These are phyloP conservation scores for Enhydra lutris DNA, from an alignment of 2,113 vertebrate genomes.

Conservation along the genomic window DNA sequence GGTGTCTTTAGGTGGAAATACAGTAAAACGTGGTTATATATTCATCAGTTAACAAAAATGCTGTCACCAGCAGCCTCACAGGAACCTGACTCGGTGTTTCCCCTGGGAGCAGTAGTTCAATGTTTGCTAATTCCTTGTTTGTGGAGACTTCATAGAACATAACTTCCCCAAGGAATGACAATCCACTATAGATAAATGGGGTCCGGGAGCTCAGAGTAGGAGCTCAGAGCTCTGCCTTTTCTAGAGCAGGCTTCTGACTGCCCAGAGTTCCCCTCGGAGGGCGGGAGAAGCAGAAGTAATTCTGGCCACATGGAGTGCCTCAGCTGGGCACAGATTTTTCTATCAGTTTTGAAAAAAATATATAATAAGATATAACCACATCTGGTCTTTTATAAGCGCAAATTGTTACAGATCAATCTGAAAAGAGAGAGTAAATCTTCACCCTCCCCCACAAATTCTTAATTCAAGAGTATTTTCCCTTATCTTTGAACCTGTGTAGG, in stretches of 20 bases:
- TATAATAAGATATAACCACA: not conserved
- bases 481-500: not conserved
- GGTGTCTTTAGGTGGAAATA: not conserved
- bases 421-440: not conserved
- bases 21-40: not conserved
- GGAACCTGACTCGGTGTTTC: not conserved
- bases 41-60: not conserved
- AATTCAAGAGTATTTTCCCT: not conserved
- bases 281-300: not conserved
- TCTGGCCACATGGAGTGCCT: not conserved
- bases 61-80: not conserved
- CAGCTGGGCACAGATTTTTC: not conserved
- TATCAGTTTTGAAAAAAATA: not conserved
- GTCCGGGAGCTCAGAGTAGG: not conserved
- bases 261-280: not conserved
- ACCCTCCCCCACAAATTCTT: not conserved
- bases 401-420: not conserved
- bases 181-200: not conserved
- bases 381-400: not conserved
- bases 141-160: not conserved
- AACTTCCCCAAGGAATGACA: not conserved
- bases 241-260: not conserved
- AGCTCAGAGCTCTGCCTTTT: not conserved
- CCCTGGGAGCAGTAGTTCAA: not conserved
- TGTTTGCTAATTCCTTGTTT: not conserved